Base-by-base conservation (phyloP, 2,888 invertebrate genomes). In the Trichopoda pennipes region DNA sequence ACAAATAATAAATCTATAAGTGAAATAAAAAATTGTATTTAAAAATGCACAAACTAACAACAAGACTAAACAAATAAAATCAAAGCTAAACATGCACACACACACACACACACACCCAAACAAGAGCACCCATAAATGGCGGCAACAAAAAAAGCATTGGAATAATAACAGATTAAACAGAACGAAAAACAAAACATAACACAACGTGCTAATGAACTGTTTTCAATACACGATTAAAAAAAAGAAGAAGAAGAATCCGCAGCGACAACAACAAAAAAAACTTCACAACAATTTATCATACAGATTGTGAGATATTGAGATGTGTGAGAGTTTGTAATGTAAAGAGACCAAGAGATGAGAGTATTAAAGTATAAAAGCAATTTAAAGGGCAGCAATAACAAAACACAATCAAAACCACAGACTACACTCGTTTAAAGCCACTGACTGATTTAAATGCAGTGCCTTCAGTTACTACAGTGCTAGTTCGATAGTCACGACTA, bases 131-230 rank as follows among this genome's bases (percentile, higher is more conserved):
- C 21, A 10, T 8, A 47, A 16, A 51, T n/a, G 49, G 49, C 23
- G 49, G 17, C 70, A 70, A 60, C 16, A 60, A 58, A 47, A 55
- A 49, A 69, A 74, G 51, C 32, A 32, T 6, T 21, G 21, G 35
- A 47, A 21, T 49, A 58, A 58, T 35, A 58, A 8, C 51, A 60
- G 49, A 60, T n/a, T 58, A 19, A 56, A 17, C 10, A 32, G 28
- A 28, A 42, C n/a, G n/a, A 60, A 14, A 42, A 60, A 1, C 28
- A 23, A 21, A 4, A n/a, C 16, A 4, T 47, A 32, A 47, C 28
- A 60, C 60, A 75, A 82, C 53, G 82, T 79, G 82, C 61, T 82
- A 82, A 82, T 82, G 82, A 82, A 82, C 78, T 82, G 49, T 68
- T 79, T 82, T 75, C 75, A 78, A 78, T 82, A 66, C 16, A 1